These are phyloP conservation scores for Hestina assimilis DNA, from an alignment of 1,140 invertebrate genomes.

Conservation along the genomic window DNA sequence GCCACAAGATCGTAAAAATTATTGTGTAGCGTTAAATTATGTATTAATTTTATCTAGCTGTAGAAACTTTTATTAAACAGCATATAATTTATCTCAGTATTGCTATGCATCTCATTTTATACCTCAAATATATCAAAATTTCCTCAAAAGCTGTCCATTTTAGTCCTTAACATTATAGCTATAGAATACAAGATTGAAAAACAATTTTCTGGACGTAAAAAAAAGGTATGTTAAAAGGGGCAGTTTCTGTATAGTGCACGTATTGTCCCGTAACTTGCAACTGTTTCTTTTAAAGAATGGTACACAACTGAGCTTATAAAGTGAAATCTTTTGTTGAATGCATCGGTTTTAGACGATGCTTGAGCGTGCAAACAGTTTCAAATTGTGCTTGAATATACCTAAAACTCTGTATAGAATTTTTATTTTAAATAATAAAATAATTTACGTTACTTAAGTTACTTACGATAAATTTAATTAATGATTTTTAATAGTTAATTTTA, in stretches of 20 bases:
- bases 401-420: too few relatives aligned
- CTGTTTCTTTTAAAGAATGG: slow-evolving; percentile 9
- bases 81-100: too few relatives aligned
- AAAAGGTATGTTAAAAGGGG: slow-evolving; percentile 7
- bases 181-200: background rate
- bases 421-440: too few relatives aligned
- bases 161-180: background rate
- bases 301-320: background rate
- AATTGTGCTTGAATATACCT: background rate
- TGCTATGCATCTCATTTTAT: too few relatives aligned
- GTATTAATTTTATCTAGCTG: too few relatives aligned
- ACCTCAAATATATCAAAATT: too few relatives aligned
- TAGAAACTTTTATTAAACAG: too few relatives aligned
- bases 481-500: too few relatives aligned
- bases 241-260: slow-evolving; percentile 6
- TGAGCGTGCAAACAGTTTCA: background rate
- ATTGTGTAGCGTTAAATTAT: too few relatives aligned
- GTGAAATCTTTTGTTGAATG: slow-evolving; percentile 2
- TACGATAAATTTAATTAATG: too few relatives aligned
- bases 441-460: too few relatives aligned
- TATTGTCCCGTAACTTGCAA: slow-evolving; percentile 8
- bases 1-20: too few relatives aligned
- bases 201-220: background rate
- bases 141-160: background rate
- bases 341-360: background rate